Percentiles rank a stretch among this genome's conserved stretches.
Conservation (phyloP, 2,888 invertebrate genomes). For the Lithosia quadra region DNA sequence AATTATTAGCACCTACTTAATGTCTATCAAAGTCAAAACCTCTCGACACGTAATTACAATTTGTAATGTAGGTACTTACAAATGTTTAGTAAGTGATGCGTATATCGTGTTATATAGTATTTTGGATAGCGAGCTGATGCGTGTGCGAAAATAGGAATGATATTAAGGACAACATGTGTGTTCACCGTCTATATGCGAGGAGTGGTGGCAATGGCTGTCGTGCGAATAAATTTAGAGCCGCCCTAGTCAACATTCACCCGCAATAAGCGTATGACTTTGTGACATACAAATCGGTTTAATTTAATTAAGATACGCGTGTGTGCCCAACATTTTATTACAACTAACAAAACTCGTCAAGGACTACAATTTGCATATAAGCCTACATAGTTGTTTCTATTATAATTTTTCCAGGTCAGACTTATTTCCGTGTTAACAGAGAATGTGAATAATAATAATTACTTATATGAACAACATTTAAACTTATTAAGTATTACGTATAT, state of each 20-base stretch:
- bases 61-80: slow-evolving; percentile 11
- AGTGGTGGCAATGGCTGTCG: slow-evolving; percentile 71
- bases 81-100: slow-evolving; percentile 17
- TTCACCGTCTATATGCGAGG: slow-evolving; percentile 62
- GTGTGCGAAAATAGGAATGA: slow-evolving; percentile 51
- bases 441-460: slow-evolving; percentile 5
- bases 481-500: background rate
- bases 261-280: slow-evolving; percentile 57
- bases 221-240: slow-evolving; percentile 73
- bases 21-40: background rate
- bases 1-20: slow-evolving; percentile 6
- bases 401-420: slow-evolving; percentile 29
- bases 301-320: slow-evolving; percentile 68
- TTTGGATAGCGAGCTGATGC: slow-evolving; percentile 35
- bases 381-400: slow-evolving; percentile 24
- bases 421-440: slow-evolving; percentile 26
- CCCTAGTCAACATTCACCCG: slow-evolving; percentile 60
- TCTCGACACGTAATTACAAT: background rate
- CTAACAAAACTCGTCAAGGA: slow-evolving; percentile 28
- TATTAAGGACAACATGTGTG: slow-evolving; percentile 62
- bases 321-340: slow-evolving; percentile 50
- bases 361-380: slow-evolving; percentile 33
- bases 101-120: slow-evolving; percentile 29
- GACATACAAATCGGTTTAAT: slow-evolving; percentile 67
- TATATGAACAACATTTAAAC: background rate